phyloP scores from a whole-genome alignment of 2,797 vertebrate genomes.

The Semotilus atromaculatus region DNA sequence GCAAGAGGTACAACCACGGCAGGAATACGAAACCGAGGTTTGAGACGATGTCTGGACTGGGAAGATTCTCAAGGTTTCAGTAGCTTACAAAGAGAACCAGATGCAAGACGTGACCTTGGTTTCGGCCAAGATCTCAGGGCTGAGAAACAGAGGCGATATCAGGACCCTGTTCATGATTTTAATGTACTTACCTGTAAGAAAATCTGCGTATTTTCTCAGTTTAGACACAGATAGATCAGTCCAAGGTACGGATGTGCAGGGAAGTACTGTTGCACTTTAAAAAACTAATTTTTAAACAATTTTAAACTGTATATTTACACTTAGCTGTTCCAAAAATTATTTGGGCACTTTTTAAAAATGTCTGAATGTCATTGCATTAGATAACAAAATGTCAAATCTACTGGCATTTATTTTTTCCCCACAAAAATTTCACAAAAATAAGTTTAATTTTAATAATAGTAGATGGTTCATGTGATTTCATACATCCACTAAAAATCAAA shows the following conservation, averaged over 20 bases:
- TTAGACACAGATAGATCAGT: neutral
- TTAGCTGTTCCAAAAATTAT: neutral
- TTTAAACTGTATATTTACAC: neutral
- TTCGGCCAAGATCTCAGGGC: conserved; percentile 42
- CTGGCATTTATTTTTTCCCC: neutral
- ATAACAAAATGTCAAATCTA: neutral
- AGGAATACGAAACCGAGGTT: conserved; percentile 80
- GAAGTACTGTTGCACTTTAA: conserved; percentile 46
- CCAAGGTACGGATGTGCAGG: neutral
- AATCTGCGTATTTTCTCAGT: neutral
- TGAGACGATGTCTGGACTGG: conserved; percentile 65
- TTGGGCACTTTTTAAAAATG: neutral
- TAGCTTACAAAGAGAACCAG: conserved; percentile 34
- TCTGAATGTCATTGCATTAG: neutral
- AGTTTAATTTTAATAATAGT: neutral
- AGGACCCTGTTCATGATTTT: conserved; percentile 35
- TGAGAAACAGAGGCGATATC: conserved; percentile 19
- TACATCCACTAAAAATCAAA: neutral
- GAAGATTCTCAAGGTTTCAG: conserved; percentile 18
- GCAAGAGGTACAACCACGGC: conserved; percentile 63
- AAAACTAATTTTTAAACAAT: neutral
- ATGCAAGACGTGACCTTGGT: conserved; percentile 18
- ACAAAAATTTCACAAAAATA: neutral
- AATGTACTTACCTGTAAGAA: conserved; percentile 1
- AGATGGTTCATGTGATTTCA: neutral